phyloP scores from a whole-genome alignment of 1,140 invertebrate genomes.

The Neelides sp. region DNA sequence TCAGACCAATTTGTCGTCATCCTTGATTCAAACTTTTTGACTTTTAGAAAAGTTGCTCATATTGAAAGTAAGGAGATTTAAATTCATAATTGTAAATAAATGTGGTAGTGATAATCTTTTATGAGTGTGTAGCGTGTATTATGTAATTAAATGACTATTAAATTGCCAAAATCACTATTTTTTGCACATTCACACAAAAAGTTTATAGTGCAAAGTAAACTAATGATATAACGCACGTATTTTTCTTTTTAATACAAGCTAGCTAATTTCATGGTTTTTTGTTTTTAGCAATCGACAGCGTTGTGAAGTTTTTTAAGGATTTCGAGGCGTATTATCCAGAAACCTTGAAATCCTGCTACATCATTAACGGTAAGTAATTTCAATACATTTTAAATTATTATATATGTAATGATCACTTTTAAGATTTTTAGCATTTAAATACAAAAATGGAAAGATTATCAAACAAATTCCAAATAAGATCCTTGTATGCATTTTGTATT shows the following conservation, averaged over 20 bases:
- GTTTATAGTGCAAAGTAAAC: too few species aligned
- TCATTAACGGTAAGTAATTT: constrained; percentile 58
- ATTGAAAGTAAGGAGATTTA: constrained; percentile 19
- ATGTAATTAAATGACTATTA: too few species aligned
- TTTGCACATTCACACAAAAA: too few species aligned
- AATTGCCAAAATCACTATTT: too few species aligned
- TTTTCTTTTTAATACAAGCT: neutral
- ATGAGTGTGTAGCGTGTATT: too few species aligned
- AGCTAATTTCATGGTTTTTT: neutral
- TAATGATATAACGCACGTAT: neutral
- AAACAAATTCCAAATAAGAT: neutral
- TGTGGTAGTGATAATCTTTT: too few species aligned
- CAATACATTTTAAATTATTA: neutral
- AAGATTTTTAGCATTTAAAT: neutral
- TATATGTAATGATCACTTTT: too few species aligned
- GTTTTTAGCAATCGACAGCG: constrained; percentile 16
- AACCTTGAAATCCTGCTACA: constrained; percentile 68
- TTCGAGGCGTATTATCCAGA: constrained; percentile 72
- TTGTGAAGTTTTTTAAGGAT: constrained; percentile 17
- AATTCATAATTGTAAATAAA: too few species aligned
- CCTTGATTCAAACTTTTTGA: constrained; percentile 14
- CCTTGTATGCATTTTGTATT: too few species aligned
- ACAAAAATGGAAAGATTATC: neutral
- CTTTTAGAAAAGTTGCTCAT: constrained; percentile 20
- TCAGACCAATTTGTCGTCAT: constrained; percentile 14